Conservation (phyloP, 2,113 vertebrate species). For the Progne subis region DNA sequence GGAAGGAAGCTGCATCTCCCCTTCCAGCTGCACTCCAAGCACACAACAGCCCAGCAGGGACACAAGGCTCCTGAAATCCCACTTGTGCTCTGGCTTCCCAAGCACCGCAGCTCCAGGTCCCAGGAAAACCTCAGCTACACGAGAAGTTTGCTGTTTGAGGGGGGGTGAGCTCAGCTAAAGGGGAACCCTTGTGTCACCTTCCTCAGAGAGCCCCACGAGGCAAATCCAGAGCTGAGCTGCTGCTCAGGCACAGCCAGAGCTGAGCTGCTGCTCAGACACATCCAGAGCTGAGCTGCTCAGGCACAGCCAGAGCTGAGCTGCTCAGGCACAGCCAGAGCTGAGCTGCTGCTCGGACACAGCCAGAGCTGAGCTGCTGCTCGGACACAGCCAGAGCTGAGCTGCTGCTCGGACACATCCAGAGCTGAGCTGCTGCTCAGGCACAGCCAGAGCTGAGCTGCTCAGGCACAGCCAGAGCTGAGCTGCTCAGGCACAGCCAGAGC, state of each 20-base stretch:
- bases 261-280: neutral
- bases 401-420: neutral
- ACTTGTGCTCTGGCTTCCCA: accelerated
- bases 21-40: neutral
- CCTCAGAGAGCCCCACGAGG: neutral
- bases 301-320: neutral
- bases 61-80: neutral
- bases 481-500: too few species aligned
- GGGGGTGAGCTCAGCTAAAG: neutral
- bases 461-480: too few species aligned
- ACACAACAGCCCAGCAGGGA: accelerated
- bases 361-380: neutral
- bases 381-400: neutral
- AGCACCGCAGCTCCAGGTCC: neutral
- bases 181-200: neutral
- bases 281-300: neutral
- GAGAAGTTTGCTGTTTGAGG: neutral
- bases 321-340: neutral
- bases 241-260: neutral
- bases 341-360: neutral
- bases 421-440: neutral
- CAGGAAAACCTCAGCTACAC: neutral
- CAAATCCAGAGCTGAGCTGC: neutral
- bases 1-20: neutral
- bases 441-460: too few species aligned